Evolutionary conservation across 2,797 vertebrate species (phyloP).

Genomic region (Rhinophrynus dorsalis): DNA sequence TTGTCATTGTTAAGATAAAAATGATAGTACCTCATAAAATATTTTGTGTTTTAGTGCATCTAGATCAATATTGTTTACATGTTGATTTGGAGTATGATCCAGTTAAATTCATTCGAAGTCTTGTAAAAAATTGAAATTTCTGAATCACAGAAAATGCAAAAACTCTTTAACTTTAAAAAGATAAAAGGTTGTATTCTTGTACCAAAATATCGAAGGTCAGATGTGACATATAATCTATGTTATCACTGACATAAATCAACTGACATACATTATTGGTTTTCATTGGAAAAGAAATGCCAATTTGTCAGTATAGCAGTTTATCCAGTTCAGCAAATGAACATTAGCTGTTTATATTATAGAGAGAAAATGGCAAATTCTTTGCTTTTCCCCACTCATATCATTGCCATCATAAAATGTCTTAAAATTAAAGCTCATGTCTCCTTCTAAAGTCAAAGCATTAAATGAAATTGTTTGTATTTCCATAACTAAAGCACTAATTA

Average conservation of each 20-base stretch:
- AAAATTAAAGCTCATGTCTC: conserved; percentile 72
- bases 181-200: conserved; percentile 17
- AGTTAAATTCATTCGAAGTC: too few relatives aligned
- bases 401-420: conserved; percentile 12
- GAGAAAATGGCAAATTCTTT: conserved; percentile 44
- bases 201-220: conserved; percentile 59
- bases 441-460: conserved; percentile 68
- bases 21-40: too few relatives aligned
- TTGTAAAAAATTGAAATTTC: too few relatives aligned
- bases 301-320: conserved; percentile 56
- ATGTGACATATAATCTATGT: conserved; percentile 59
- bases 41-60: too few relatives aligned
- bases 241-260: conserved; percentile 63
- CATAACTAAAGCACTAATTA: conserved; percentile 62
- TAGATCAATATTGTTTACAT: too few relatives aligned
- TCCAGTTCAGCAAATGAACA: conserved; percentile 37
- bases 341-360: conserved; percentile 50
- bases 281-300: conserved; percentile 57
- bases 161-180: neutral
- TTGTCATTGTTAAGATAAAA: too few relatives aligned
- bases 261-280: conserved; percentile 65
- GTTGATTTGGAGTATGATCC: too few relatives aligned
- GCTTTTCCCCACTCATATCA: conserved; percentile 34
- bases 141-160: neutral
- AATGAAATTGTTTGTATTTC: conserved; percentile 67